A percentile compares a stretch with the other conserved stretches of the same genome.
These are phyloP conservation scores for Cerastoderma edule DNA, from an alignment of 2,888 invertebrate genomes.

Conservation along the genomic window DNA sequence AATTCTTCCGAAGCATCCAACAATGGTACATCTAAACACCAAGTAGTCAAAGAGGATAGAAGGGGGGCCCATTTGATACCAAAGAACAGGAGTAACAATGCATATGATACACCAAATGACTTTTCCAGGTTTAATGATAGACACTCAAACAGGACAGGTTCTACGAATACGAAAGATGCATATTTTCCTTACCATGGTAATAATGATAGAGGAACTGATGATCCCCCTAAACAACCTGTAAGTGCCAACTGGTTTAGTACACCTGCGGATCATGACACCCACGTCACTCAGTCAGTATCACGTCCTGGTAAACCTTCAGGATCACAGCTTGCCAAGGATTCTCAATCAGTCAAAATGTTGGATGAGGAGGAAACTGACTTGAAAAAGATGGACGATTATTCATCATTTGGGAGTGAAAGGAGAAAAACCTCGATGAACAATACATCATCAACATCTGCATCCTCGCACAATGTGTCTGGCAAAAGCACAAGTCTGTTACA, in stretches of 20 bases:
- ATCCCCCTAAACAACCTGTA: conserved; percentile 44
- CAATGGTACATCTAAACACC: not conserved
- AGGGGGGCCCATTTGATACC: conserved; percentile 27
- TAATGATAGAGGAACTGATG: not conserved
- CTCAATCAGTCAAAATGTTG: not conserved
- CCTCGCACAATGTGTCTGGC: conserved; percentile 26
- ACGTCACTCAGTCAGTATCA: conserved; percentile 55
- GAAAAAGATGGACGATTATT: conserved; percentile 52
- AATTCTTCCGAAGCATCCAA: not conserved
- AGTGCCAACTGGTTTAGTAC: conserved; percentile 69
- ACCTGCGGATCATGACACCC: conserved; percentile 64
- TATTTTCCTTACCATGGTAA: not conserved
- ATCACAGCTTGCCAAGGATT: conserved; percentile 12
- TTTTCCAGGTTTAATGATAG: conserved; percentile 4
- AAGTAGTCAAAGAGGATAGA: not conserved
- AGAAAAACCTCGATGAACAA: conserved; percentile 37
- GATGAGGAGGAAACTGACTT: conserved; percentile 47
- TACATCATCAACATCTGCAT: conserved; percentile 34
- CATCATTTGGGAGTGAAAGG: conserved; percentile 40
- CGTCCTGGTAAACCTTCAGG: conserved; percentile 9
- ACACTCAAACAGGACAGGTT: not conserved
- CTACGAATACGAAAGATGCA: not conserved
- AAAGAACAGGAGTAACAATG: conserved; percentile 24
- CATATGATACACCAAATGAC: conserved; percentile 10
- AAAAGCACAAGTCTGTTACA: conserved; percentile 19